Evolutionary conservation across 1,140 invertebrate species (phyloP).

Genomic region (Samia ricini): DNA sequence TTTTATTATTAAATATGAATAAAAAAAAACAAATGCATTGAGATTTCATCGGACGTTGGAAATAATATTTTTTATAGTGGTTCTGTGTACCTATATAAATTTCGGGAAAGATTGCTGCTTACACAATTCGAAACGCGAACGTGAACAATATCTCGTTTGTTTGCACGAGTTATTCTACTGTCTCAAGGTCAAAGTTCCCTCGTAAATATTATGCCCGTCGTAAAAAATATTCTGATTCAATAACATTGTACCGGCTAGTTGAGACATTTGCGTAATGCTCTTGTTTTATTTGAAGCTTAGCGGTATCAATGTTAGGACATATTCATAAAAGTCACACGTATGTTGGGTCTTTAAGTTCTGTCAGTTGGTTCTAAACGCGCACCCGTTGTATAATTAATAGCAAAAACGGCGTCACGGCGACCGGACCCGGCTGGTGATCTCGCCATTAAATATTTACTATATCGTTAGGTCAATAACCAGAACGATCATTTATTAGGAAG

Average conservation of each 20-base stretch:
- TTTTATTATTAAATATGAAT: neutral
- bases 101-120: neutral
- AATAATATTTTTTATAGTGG: neutral
- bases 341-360: neutral
- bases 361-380: neutral
- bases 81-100: neutral
- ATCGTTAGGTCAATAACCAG: neutral
- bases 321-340: neutral
- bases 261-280: neutral
- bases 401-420: neutral
- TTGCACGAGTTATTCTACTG: neutral
- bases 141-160: neutral
- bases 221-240: neutral
- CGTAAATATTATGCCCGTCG: neutral
- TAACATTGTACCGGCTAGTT: neutral
- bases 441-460: neutral
- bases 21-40: neutral
- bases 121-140: neutral
- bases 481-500: neutral
- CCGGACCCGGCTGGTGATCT: neutral
- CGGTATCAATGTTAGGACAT: neutral
- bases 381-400: neutral
- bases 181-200: neutral
- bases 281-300: neutral
- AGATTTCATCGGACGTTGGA: neutral